Evolutionary conservation across 2,797 vertebrate species (phyloP).

Genomic region (Esox lucius): DNA sequence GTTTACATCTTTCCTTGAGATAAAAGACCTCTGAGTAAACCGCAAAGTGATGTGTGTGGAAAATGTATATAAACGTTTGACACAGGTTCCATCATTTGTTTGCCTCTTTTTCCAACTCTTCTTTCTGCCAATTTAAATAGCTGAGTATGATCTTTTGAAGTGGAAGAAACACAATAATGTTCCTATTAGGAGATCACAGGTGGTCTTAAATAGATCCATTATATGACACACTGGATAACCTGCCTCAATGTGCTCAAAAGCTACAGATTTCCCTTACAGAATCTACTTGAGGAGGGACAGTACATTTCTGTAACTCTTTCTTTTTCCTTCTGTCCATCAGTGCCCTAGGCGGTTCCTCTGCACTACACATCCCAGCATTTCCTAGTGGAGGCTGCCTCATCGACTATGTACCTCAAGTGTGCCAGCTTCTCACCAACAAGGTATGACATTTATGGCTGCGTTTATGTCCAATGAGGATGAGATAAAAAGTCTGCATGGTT

Average conservation of each 20-base stretch:
- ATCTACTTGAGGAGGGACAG: background rate
- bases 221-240: background rate
- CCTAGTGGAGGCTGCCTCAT: slow-evolving; percentile 96
- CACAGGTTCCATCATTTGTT: too few species aligned
- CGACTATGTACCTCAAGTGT: slow-evolving; percentile 97
- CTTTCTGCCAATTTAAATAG: background rate
- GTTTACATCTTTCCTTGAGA: background rate
- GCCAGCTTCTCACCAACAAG: slow-evolving; percentile 97
- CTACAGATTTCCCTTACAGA: too few species aligned
- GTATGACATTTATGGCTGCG: slow-evolving; percentile 64
- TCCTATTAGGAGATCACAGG: background rate
- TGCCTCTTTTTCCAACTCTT: background rate
- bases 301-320: background rate
- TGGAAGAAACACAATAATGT: slow-evolving; percentile 26
- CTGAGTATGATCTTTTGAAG: background rate
- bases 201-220: background rate
- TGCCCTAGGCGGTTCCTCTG: slow-evolving; percentile 93
- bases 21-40: background rate
- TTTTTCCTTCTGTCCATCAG: slow-evolving; percentile 66
- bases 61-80: too few species aligned
- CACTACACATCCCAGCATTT: slow-evolving; percentile 96
- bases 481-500: background rate
- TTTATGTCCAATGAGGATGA: background rate
- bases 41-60: too few species aligned
- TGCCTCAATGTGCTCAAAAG: background rate